These are phyloP conservation scores for Scaptomyza pallida DNA, from an alignment of 1,140 invertebrate genomes.

Conservation along the genomic window DNA sequence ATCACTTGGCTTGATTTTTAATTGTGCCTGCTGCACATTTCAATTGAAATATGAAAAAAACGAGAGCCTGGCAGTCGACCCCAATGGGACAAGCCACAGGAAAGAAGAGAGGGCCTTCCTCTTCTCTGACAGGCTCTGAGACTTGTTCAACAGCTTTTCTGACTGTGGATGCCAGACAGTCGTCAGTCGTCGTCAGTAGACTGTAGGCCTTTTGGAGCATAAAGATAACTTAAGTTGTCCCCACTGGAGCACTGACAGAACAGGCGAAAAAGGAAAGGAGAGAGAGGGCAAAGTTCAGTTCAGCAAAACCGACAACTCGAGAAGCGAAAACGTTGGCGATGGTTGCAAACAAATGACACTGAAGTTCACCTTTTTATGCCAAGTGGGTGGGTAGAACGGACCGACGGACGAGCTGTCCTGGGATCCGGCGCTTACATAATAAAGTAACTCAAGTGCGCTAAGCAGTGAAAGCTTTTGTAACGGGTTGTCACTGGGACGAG, in stretches of 20 bases:
- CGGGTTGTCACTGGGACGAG: constrained; percentile 34
- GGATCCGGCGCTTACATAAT: constrained; percentile 54
- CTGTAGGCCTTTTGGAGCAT: constrained; percentile 63
- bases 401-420: constrained; percentile 7
- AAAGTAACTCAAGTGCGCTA: constrained; percentile 57
- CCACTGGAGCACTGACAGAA: constrained; percentile 41
- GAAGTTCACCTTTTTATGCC: constrained; percentile 61
- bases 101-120: background rate
- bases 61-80: constrained; percentile 12
- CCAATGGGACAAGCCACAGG: constrained; percentile 33
- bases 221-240: constrained; percentile 67
- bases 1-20: constrained; percentile 66
- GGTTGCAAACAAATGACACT: constrained; percentile 62
- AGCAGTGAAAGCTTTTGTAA: constrained; percentile 51
- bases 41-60: constrained; percentile 60
- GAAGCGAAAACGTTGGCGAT: background rate
- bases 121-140: background rate
- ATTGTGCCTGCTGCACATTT: constrained; percentile 63
- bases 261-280: background rate
- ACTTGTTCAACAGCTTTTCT: constrained; percentile 57
- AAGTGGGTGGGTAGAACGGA: constrained; percentile 29
- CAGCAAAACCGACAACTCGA: constrained; percentile 43
- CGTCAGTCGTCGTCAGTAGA: constrained; percentile 23
- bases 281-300: constrained; percentile 42
- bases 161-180: constrained; percentile 41